phyloP scores from a whole-genome alignment of 2,888 invertebrate genomes.

The Chrysopilus asiliformis region DNA sequence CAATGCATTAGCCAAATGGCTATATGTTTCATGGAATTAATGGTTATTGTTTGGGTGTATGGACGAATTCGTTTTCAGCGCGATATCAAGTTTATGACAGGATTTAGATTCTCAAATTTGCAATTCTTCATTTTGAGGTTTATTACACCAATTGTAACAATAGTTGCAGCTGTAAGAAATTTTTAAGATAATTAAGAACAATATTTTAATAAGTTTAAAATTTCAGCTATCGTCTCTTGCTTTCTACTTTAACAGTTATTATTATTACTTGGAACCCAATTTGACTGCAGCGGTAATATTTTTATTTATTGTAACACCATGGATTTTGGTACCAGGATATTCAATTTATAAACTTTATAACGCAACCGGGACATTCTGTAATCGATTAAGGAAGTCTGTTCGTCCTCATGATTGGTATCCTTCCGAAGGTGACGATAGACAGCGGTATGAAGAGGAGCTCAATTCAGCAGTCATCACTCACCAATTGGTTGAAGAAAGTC shows the following conservation, averaged over 20 bases:
- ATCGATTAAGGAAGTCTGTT: constrained; percentile 20
- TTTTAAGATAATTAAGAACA: too few species aligned
- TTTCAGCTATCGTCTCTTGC: too few species aligned
- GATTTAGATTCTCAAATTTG: constrained; percentile 7
- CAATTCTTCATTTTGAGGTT: constrained; percentile 40
- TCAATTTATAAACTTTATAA: constrained; percentile 21
- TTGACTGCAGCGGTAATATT: too few species aligned
- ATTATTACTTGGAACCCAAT: too few species aligned
- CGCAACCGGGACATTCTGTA: too few species aligned
- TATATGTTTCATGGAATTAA: constrained; percentile 42
- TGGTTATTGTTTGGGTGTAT: constrained; percentile 15
- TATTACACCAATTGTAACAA: constrained; percentile 55
- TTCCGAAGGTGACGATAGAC: constrained; percentile 22
- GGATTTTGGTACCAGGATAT: constrained; percentile 26
- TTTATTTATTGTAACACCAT: constrained; percentile 17
- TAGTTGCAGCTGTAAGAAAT: constrained; percentile 19
- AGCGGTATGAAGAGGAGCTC: constrained; percentile 26
- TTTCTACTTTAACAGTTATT: too few species aligned
- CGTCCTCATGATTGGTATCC: constrained; percentile 34
- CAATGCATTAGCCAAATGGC: too few species aligned
- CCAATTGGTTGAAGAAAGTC: too few species aligned
- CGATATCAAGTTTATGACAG: constrained; percentile 14
- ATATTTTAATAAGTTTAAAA: not conserved
- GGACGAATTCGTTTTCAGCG: constrained; percentile 15
- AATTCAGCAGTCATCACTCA: too few species aligned